Base-by-base conservation (phyloP, 1,140 invertebrate species). In the Cydia amplana region DNA sequence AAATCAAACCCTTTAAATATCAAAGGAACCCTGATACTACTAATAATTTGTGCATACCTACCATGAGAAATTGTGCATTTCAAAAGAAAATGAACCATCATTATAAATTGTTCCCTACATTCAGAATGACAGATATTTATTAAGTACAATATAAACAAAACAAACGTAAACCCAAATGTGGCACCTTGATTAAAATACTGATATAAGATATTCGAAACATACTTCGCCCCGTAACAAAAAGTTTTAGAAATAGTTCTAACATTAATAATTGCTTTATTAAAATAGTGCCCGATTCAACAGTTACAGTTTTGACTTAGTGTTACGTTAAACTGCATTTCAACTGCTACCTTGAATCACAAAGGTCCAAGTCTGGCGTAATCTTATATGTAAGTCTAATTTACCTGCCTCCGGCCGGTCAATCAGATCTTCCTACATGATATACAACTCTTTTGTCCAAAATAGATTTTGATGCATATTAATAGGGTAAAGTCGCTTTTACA, bases 201-300 rank as follows among this genome's bases (percentile, higher is more conserved):
- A n/a, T 16, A 49, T 46, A 49, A 49, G 12, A 49, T n/a, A 49
- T 49, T 49, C 14, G 46, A 49, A 9, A n/a, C 18, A 55, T 14
- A n/a, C n/a, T 55, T 55, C 18, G 6, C 16, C 51, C 7, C n/a
- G 51, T n/a, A 16, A 16, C 12, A 51, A 18, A 55, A 55, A 18
- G n/a, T 18, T 55, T 18, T 20, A 20, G 16, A 55, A 55, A 55
- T 20, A 7, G 9, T 55, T 18, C n/a, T n/a, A 18, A 7, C 16
- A 55, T 55, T n/a, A 20, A 67, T 67, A 67, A 67, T 67, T 67
- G 64, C 64, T 6, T 28, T n/a, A 67, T 36, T 67, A 67, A 67
- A 67, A 67, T 67, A 67, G 28, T 10, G 14, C 9, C 64, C 14
- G 28, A 67, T 36, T 67, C 16, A 67, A 67, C 14, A 67, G 32